These are phyloP conservation scores for Microcebus lehilahytsara DNA, from an alignment of 2,113 vertebrate genomes.

Conservation along the genomic window DNA sequence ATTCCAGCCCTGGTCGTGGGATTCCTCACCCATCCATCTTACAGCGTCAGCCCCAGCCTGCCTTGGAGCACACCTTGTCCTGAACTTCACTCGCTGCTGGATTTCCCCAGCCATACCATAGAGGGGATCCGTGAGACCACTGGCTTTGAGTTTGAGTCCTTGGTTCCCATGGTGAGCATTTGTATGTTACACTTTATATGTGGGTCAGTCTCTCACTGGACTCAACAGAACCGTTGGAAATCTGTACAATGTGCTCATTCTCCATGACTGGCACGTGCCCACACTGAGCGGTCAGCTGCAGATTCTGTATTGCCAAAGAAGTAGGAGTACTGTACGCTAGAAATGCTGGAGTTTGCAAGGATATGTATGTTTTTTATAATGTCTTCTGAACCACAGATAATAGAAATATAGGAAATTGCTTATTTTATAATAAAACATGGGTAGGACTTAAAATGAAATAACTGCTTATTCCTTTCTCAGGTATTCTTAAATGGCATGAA, in stretches of 20 bases:
- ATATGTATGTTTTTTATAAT: constrained; percentile 30
- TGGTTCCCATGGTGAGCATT: neutral
- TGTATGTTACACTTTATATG: neutral
- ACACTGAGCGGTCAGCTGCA: neutral
- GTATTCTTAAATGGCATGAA: neutral
- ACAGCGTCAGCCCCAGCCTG: neutral
- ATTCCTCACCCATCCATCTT: accelerated
- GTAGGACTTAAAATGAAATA: neutral
- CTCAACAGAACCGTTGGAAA: neutral
- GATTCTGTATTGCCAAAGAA: neutral
- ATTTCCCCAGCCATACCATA: neutral
- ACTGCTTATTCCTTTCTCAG: neutral
- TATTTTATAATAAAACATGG: constrained; percentile 38
- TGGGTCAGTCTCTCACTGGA: neutral
- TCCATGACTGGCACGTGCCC: accelerated
- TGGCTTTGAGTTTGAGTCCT: neutral
- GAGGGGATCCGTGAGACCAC: accelerated
- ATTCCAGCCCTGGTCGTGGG: neutral
- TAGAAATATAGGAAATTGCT: neutral
- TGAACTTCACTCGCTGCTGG: too few relatives aligned
- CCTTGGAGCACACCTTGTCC: accelerated
- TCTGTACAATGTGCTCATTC: accelerated
- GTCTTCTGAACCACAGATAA: constrained; percentile 44
- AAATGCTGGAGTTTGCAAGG: constrained; percentile 22
- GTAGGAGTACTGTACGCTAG: neutral